phyloP scores from a whole-genome alignment of 2,888 invertebrate species.

The Eucera pruinosa region DNA sequence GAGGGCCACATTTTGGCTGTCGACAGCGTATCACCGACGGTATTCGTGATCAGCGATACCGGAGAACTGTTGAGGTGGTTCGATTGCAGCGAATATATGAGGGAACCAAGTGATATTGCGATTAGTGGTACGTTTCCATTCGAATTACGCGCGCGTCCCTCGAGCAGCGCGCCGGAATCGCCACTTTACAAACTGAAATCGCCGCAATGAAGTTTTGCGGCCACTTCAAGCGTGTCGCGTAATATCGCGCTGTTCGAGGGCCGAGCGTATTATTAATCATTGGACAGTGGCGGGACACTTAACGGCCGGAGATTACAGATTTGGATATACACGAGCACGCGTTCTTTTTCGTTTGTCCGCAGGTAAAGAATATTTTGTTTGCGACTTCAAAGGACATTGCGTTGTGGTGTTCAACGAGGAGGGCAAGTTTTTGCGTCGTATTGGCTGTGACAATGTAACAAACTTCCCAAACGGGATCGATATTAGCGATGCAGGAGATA shows the following conservation, averaged over 20 bases:
- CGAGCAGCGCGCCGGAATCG: too few species aligned
- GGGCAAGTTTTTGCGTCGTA: constrained; percentile 95
- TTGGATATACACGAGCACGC: too few species aligned
- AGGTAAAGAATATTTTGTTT: constrained; percentile 97
- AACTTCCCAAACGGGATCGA: constrained; percentile 99
- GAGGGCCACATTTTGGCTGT: constrained; percentile 98
- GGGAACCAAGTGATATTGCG: constrained; percentile 98
- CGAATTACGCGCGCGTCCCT: too few species aligned
- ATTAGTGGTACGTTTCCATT: constrained; percentile 93
- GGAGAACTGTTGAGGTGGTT: constrained; percentile 98
- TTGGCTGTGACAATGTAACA: constrained; percentile 97
- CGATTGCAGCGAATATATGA: constrained; percentile 98
- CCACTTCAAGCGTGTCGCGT: too few species aligned
- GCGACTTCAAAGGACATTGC: constrained; percentile 99
- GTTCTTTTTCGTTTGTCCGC: constrained; percentile 69
- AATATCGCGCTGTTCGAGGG: too few species aligned
- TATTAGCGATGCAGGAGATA: constrained; percentile 98
- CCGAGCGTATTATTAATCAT: too few species aligned
- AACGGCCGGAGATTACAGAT: too few species aligned
- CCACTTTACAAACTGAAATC: too few species aligned
- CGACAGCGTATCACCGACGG: constrained; percentile 98
- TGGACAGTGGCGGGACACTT: too few species aligned
- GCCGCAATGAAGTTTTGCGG: too few species aligned
- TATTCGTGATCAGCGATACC: constrained; percentile 96
- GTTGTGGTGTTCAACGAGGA: constrained; percentile 98